Base-by-base conservation (phyloP, 2,113 vertebrate species). In the Electrona antarctica region DNA sequence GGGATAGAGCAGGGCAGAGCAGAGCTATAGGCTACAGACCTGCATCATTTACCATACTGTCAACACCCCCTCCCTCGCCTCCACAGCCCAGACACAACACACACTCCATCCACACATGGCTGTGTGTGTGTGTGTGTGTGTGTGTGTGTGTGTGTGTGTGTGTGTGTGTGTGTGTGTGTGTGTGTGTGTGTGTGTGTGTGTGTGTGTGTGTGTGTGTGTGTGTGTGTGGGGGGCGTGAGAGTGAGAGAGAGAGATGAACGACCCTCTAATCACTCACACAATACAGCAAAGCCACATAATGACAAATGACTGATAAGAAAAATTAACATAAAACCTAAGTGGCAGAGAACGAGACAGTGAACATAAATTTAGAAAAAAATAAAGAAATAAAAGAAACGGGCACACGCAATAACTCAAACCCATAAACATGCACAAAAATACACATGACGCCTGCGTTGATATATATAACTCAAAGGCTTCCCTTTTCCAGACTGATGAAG, bases 261-360 rank as follows among this genome's bases (percentile, higher is more conserved):
- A 78, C 69, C 15, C 49, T 74, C 85, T 86, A 85, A 89, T 87
- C 83, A 81, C 81, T 78, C 87, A 87, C 78, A 87, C 88, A 86
- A 87, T 82, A 73, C 82, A 85, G 81, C 86, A 80, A 71, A 83
- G 80, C 79, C 72, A 71, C 58, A 71, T 85, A 83, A 90, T 85
- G 80, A 88, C 59, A 89, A 89, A 79, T 9, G 21, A 56, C 76
- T 76, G 85, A 89, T 86, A 86, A 88, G 85, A 82, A 80, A 77
- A 88, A 88, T 88, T 88, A 74, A 83, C 89, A 88, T 88, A 88
- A 89, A 87, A 79, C 76, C 83, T 80, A 88, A 88, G 74, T 87
- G 77, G 68, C 72, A 77, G 65, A 73, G 62, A 82, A 86, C 67
- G 61, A 86, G 83, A 79, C 83, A 77, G 83, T 85, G 83, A 78